These are phyloP conservation scores for Parnassius mnemosyne DNA, from an alignment of 2,888 invertebrate species.

Conservation along the genomic window DNA sequence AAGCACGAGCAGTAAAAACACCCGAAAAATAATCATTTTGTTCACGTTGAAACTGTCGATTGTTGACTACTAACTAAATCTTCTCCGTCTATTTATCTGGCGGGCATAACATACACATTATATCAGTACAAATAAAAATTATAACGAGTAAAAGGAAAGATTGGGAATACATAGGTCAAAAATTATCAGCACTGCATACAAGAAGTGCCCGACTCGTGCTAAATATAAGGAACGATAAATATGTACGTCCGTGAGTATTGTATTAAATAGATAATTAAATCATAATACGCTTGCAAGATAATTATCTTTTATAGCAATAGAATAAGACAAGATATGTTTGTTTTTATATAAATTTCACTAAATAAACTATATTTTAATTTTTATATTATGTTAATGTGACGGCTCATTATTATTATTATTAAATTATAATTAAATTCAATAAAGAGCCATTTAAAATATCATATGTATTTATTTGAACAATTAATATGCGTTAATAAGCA, in stretches of 20 bases:
- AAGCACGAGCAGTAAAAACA: constrained; percentile 32
- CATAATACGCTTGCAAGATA: constrained; percentile 4
- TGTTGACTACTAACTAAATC: constrained; percentile 28
- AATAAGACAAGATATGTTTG: no score
- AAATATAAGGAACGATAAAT: constrained; percentile 20
- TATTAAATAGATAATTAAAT: constrained; percentile 17
- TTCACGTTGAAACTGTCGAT: constrained; percentile 2
- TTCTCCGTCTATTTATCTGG: constrained; percentile 28
- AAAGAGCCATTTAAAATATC: no score
- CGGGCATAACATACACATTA: constrained; percentile 32
- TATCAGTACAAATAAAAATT: constrained; percentile 32
- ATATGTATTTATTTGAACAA: no score
- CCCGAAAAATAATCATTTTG: constrained; percentile 31
- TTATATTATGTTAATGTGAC: no score
- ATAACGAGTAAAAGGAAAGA: constrained; percentile 33
- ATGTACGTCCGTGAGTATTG: not conserved
- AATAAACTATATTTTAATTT: no score
- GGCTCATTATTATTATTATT: no score
- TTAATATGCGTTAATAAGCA: no score
- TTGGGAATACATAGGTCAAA: constrained; percentile 47
- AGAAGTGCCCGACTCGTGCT: constrained; percentile 13
- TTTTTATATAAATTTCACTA: no score
- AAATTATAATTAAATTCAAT: no score
- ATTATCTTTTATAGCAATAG: constrained; percentile 5
- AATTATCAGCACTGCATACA: constrained; percentile 38